These are phyloP conservation scores for Amblyjoppa proteus DNA, from an alignment of 2,888 invertebrate genomes.

Conservation along the genomic window DNA sequence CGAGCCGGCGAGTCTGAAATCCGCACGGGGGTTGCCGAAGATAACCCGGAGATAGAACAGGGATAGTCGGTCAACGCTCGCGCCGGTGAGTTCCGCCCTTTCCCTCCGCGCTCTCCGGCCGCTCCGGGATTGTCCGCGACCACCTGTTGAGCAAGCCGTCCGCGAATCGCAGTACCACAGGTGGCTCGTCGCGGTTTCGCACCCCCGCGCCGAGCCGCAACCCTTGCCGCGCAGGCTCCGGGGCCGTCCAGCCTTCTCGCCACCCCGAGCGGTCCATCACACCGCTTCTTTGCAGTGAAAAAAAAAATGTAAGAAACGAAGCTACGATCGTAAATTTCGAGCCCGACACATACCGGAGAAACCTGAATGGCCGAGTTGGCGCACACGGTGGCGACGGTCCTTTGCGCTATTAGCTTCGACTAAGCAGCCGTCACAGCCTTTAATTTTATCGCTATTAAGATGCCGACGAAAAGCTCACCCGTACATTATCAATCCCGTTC, in stretches of 20 bases:
- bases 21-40: neutral
- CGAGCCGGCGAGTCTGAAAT: neutral
- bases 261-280: neutral
- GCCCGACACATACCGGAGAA: constrained; percentile 23
- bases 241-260: neutral
- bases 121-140: constrained; percentile 22
- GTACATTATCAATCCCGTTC: constrained; percentile 61
- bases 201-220: constrained; percentile 11
- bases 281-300: neutral
- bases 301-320: neutral
- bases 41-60: neutral
- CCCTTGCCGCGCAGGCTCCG: constrained; percentile 35
- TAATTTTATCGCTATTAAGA: constrained; percentile 64
- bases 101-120: neutral
- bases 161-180: constrained; percentile 53
- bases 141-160: constrained; percentile 32
- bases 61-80: neutral
- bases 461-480: constrained; percentile 57
- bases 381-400: constrained; percentile 15
- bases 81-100: neutral
- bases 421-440: constrained; percentile 28
- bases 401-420: constrained; percentile 25
- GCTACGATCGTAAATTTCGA: neutral
- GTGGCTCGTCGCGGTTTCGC: constrained; percentile 39
- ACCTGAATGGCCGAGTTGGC: constrained; percentile 37